These are phyloP conservation scores for Chrysomela aeneicollis DNA, from an alignment of 2,888 invertebrate genomes.

Conservation along the genomic window DNA sequence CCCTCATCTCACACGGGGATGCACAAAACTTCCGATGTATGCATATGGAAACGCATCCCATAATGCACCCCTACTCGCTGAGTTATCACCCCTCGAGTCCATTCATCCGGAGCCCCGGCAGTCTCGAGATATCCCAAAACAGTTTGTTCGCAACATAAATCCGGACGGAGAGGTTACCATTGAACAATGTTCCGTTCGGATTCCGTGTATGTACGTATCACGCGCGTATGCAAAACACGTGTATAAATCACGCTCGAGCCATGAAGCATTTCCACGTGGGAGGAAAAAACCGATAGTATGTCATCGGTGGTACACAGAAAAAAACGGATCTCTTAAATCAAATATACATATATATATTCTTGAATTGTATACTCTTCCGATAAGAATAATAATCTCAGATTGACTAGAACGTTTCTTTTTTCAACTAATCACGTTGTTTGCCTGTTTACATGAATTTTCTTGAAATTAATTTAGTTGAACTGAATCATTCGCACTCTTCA, in stretches of 20 bases:
- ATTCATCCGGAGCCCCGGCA: conserved; percentile 27
- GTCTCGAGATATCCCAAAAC: conserved; percentile 37
- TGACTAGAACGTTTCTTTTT: too few relatives aligned
- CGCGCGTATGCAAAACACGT: conserved; percentile 48
- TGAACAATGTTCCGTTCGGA: conserved; percentile 48
- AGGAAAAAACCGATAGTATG: background rate
- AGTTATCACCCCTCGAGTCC: conserved; percentile 32
- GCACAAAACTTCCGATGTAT: background rate
- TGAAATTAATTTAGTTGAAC: too few relatives aligned
- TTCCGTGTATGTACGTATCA: conserved; percentile 38
- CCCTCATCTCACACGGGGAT: background rate
- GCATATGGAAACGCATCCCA: background rate
- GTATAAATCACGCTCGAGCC: conserved; percentile 50
- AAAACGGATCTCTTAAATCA: too few relatives aligned
- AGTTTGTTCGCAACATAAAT: conserved; percentile 47
- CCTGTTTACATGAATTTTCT: too few relatives aligned
- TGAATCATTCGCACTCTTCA: too few relatives aligned
- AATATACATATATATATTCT: too few relatives aligned
- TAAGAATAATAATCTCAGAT: too few relatives aligned
- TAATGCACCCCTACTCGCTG: background rate
- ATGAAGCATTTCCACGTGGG: conserved; percentile 48
- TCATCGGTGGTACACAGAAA: background rate
- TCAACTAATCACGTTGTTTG: too few relatives aligned
- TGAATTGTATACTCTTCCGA: too few relatives aligned
- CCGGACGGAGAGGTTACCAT: conserved; percentile 42